Conservation (phyloP, 2,113 vertebrate genomes). For the Mobula birostris region DNA sequence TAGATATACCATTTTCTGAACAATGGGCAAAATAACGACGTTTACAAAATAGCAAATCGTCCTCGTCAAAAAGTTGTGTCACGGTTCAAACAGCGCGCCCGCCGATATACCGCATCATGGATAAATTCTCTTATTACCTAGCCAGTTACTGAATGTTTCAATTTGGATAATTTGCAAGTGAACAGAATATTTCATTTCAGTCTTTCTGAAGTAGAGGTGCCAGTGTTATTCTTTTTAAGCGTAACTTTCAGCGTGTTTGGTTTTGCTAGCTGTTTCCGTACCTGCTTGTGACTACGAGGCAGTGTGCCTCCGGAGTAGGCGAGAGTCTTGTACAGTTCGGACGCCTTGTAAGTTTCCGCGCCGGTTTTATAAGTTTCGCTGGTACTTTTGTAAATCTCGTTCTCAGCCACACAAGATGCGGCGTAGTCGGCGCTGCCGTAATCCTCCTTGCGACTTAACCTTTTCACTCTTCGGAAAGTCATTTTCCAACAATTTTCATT, state of each 20-base stretch:
- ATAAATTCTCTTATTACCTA: neutral
- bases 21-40: neutral
- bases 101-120: neutral
- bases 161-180: neutral
- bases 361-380: neutral
- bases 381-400: neutral
- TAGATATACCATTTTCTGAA: neutral
- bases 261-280: conserved; percentile 41
- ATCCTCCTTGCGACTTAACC: conserved; percentile 32
- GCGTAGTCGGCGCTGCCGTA: conserved; percentile 40
- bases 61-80: neutral
- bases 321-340: conserved; percentile 67
- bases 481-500: neutral
- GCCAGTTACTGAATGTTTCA: neutral
- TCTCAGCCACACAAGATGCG: conserved; percentile 45
- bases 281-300: conserved; percentile 66
- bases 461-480: conserved; percentile 34
- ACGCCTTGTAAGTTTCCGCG: conserved; percentile 41
- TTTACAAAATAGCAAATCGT: neutral
- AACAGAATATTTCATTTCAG: neutral
- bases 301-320: conserved; percentile 78
- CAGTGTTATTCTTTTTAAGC: neutral
- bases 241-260: neutral
- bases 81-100: too few species aligned
- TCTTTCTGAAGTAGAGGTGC: neutral